Evolutionary conservation across 2,113 vertebrate genomes (phyloP), one percentile per base, ranked within the genome.

Genomic region (Triplophysa tibetana): DNA sequence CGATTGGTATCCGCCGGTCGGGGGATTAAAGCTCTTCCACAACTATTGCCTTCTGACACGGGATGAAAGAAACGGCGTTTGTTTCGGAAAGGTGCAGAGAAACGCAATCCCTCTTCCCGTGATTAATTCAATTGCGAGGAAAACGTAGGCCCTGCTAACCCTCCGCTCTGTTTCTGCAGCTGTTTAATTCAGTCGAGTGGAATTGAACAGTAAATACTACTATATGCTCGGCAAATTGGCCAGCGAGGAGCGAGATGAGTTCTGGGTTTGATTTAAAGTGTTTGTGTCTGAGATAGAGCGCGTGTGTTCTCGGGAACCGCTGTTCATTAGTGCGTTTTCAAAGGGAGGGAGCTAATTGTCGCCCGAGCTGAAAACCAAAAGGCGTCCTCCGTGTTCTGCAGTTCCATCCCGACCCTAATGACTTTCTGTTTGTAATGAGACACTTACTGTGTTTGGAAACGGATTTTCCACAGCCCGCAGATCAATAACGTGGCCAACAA

Each of bases 271-370:
- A 68, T 63, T 84, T 73, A 62, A 66, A 78, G 70, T 26, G 83
- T 83, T 67, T 77, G 76, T 83, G 73, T 77, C 68, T 63, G 70
- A 16, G 61, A 24, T 21, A 45, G 52, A 26, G 10, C 0, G 17
- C 13, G 70, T 67, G 72, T 14, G 23, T 63, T 63, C 21, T 43
- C 16, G 48, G 43, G 60, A 33, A 33, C 78, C 84, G 85, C 85
- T 72, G 84, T 88, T 89, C 84, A 85, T 90, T 90, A 89, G 81
- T 68, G 79, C 50, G 78, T 75, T 86, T 88, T 89, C 81, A 86
- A 82, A 87, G 82, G 86, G 87, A 85, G 83, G 81, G 85, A 87
- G 81, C 85, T 90, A 90, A 90, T 90, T 90, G 89, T 87, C 79
- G 81, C 83, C 72, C 80, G 73, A 72, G 83, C 75, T 75, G 68